These are phyloP conservation scores for Pseudochaenichthys georgianus DNA, from an alignment of 2,797 vertebrate genomes.

Conservation along the genomic window DNA sequence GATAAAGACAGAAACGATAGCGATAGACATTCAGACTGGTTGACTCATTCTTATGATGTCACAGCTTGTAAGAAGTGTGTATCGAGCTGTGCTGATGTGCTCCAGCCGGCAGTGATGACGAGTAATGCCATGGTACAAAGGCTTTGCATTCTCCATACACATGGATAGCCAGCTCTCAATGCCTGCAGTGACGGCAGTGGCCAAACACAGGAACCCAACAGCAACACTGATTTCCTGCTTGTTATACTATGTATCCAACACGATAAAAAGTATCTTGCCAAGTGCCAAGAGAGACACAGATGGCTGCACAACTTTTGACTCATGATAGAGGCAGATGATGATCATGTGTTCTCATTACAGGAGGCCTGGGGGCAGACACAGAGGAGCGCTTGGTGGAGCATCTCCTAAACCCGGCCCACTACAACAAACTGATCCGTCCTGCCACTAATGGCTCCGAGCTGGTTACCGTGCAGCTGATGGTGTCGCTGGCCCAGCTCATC, in stretches of 20 bases:
- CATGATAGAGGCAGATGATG: conserved; percentile 31
- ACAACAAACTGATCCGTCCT: conserved; percentile 97
- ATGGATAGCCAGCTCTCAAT: conserved; percentile 41
- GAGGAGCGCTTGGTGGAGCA: conserved; percentile 95
- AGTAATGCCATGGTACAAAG: conserved; percentile 58
- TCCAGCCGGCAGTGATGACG: conserved; percentile 68
- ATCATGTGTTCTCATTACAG: conserved; percentile 78
- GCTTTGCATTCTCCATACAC: conserved; percentile 37
- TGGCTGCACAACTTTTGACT: conserved; percentile 26
- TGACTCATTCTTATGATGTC: conserved; percentile 76
- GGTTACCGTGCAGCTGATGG: conserved; percentile 97
- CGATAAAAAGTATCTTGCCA: conserved; percentile 6
- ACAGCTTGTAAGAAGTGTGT: conserved; percentile 57
- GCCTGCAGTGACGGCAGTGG: conserved; percentile 29
- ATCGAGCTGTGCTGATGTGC: conserved; percentile 53
- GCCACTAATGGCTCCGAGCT: conserved; percentile 94
- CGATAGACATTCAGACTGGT: conserved; percentile 60
- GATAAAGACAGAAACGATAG: conserved; percentile 54
- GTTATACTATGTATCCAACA: conserved; percentile 8
- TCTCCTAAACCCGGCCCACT: conserved; percentile 92
- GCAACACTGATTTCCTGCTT: conserved; percentile 8
- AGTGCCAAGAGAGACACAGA: conserved; percentile 40
- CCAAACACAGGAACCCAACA: conserved; percentile 18
- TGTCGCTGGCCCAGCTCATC: conserved; percentile 96
- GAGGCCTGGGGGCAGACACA: conserved; percentile 89